Percentiles rank a stretch among this genome's conserved stretches.
These are phyloP conservation scores for Arenicola marina DNA, from an alignment of 2,888 invertebrate species.

Conservation along the genomic window DNA sequence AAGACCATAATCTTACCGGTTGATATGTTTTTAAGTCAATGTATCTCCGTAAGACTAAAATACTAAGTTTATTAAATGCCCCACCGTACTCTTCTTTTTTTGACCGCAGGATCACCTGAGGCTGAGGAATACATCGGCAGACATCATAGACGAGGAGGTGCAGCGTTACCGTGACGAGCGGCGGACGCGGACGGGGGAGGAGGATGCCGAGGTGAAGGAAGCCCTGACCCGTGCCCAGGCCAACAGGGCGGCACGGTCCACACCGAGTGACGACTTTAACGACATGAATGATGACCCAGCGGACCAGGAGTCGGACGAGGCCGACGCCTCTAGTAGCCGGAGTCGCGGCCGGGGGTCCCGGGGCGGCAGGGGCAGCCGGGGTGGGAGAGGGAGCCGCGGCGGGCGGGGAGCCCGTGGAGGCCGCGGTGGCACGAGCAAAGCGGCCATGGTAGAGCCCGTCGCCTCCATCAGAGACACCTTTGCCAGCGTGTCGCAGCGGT, in stretches of 20 bases:
- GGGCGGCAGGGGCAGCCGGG: conserved; percentile 20
- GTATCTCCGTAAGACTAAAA: too few species aligned
- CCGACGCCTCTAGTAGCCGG: conserved; percentile 6
- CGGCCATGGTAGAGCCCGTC: neutral
- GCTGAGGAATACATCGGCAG: conserved; percentile 63
- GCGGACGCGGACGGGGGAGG: conserved; percentile 41
- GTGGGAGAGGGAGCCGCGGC: conserved; percentile 10
- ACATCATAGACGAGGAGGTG: conserved; percentile 64
- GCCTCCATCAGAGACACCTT: neutral
- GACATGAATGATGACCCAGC: neutral
- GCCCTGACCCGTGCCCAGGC: conserved; percentile 21
- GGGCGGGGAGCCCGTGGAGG: neutral
- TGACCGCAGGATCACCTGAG: conserved; percentile 66
- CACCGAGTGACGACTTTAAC: conserved; percentile 1
- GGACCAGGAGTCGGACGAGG: conserved; percentile 3
- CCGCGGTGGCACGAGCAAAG: neutral
- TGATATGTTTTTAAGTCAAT: too few species aligned
- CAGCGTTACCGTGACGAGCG: conserved; percentile 62
- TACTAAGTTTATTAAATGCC: too few species aligned
- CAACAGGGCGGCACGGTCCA: neutral
- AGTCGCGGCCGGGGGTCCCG: conserved; percentile 4
- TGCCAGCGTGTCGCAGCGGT: neutral
- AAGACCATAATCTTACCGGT: too few species aligned
- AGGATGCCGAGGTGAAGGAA: conserved; percentile 43
- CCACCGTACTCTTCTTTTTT: too few species aligned